These are phyloP conservation scores for Didymodactylos carnosus DNA, from an alignment of 2,888 invertebrate species.

Conservation along the genomic window DNA sequence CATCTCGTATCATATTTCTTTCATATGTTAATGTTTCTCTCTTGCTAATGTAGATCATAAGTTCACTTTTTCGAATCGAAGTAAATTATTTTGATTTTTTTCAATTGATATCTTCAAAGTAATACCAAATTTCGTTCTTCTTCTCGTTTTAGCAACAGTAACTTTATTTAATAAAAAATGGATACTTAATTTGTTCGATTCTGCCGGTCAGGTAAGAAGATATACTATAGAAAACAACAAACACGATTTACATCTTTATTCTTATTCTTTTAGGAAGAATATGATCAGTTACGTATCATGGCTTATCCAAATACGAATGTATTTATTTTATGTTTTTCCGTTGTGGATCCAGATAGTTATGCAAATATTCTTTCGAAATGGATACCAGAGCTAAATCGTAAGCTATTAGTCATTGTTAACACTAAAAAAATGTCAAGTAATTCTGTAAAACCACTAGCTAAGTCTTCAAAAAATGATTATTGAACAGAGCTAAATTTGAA, in stretches of 20 bases:
- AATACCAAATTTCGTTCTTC: too few relatives aligned
- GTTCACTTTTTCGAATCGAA: not conserved
- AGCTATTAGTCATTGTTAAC: not conserved
- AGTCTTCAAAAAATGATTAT: too few relatives aligned
- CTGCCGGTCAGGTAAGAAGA: not conserved
- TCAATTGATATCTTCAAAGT: too few relatives aligned
- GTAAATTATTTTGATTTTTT: not conserved
- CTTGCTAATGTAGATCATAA: too few relatives aligned
- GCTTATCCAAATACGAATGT: conserved; percentile 2
- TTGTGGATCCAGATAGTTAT: conserved; percentile 1
- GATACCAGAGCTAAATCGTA: conserved; percentile 10
- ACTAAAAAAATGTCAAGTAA: too few relatives aligned
- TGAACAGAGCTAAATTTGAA: too few relatives aligned
- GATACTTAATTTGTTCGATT: not conserved
- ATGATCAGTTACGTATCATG: conserved; percentile 10
- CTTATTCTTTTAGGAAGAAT: not conserved
- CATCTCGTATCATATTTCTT: too few relatives aligned
- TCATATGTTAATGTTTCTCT: too few relatives aligned
- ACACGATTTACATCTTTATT: not conserved
- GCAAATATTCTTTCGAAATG: conserved; percentile 8
- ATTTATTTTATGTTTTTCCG: conserved; percentile 10
- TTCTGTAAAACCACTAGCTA: too few relatives aligned
- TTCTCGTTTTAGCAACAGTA: not conserved
- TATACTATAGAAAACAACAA: too few relatives aligned
- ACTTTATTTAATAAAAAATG: not conserved